Conservation (phyloP, 2,888 invertebrate genomes). For the Anthoptus insignis region DNA sequence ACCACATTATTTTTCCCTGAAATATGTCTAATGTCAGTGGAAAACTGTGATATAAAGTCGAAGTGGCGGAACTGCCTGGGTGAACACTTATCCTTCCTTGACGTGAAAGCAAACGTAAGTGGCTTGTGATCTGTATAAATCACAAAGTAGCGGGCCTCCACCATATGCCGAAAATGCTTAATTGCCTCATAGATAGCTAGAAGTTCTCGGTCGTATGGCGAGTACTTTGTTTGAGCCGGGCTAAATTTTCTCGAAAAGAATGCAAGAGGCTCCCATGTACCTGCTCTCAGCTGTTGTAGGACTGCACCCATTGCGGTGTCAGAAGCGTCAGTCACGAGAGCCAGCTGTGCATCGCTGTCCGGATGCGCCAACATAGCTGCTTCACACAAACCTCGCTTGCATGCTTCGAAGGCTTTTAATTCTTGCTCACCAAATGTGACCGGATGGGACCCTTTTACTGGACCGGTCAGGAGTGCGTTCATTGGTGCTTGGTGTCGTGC, state of each 20-base stretch:
- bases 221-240: conserved; percentile 55
- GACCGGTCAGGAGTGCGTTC: conserved; percentile 30
- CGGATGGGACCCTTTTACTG: conserved; percentile 34
- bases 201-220: conserved; percentile 64
- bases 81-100: conserved; percentile 32
- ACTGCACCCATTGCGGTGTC: conserved; percentile 49
- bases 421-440: too few relatives aligned
- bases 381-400: not conserved
- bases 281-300: conserved; percentile 30
- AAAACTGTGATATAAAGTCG: conserved; percentile 54
- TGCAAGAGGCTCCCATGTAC: conserved; percentile 59
- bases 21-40: conserved; percentile 58
- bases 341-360: conserved; percentile 48
- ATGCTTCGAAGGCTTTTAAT: too few relatives aligned
- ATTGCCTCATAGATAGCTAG: conserved; percentile 60
- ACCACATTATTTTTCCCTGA: conserved; percentile 54
- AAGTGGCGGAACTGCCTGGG: conserved; percentile 52
- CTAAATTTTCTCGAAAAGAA: conserved; percentile 61
- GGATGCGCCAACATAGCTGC: conserved; percentile 44
- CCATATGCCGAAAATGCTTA: conserved; percentile 58
- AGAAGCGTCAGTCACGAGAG: conserved; percentile 54
- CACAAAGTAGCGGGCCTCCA: conserved; percentile 59
- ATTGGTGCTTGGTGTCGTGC: conserved; percentile 43
- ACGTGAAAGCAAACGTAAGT: conserved; percentile 55
- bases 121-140: conserved; percentile 48